phyloP scores from a whole-genome alignment of 2,888 invertebrate genomes.

The Microplitis deprimator region DNA sequence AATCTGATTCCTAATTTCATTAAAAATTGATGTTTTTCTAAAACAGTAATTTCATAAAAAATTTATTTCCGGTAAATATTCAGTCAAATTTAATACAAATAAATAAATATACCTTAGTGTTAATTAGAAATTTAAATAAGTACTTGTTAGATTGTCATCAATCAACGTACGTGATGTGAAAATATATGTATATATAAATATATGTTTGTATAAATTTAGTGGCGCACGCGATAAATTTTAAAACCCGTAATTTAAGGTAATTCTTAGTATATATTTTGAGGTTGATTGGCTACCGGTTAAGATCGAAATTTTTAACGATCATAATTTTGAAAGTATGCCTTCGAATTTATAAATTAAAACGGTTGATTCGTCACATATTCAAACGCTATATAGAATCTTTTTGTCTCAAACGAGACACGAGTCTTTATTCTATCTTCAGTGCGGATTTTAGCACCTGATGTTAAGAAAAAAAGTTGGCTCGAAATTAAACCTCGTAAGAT shows the following conservation, averaged over 20 bases:
- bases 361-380: constrained; percentile 25
- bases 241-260: constrained; percentile 45
- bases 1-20: neutral
- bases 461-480: neutral
- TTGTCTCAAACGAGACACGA: neutral
- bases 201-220: too few species aligned
- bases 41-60: neutral
- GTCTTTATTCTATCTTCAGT: neutral
- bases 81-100: too few species aligned
- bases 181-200: too few species aligned
- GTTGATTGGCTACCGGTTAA: neutral
- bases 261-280: constrained; percentile 8
- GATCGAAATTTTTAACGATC: neutral
- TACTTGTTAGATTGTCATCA: too few species aligned
- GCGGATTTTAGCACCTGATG: neutral
- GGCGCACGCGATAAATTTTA: constrained; percentile 21
- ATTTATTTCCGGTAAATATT: neutral
- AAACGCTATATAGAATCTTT: neutral
- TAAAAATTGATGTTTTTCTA: neutral
- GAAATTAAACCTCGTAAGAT: neutral
- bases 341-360: constrained; percentile 2
- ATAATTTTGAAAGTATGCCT: too few species aligned
- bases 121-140: too few species aligned
- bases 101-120: too few species aligned
- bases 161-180: too few species aligned